These are phyloP conservation scores for Eurytoma adleriae DNA, from an alignment of 2,888 invertebrate genomes.

Conservation along the genomic window DNA sequence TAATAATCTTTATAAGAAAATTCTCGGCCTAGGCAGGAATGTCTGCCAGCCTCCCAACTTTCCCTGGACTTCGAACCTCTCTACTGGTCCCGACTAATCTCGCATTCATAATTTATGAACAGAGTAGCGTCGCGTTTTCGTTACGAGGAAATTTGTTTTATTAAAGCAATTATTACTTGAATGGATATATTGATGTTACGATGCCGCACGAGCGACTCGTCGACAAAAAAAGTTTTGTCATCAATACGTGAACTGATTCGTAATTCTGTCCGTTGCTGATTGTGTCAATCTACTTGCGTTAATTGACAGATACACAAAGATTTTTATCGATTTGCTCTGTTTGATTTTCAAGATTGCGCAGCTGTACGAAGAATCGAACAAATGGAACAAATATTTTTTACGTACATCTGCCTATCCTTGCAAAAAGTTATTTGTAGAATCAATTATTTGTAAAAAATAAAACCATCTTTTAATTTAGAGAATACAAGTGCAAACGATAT, in stretches of 20 bases:
- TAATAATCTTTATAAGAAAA: neutral
- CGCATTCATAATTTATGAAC: conserved; percentile 21
- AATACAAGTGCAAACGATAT: too few relatives aligned
- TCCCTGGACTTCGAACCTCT: neutral
- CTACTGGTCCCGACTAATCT: neutral
- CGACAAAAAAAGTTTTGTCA: conserved; percentile 3
- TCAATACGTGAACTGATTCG: conserved; percentile 13
- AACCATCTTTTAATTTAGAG: too few relatives aligned
- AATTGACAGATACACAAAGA: neutral
- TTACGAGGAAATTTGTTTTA: neutral
- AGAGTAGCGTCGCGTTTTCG: neutral
- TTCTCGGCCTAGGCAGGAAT: conserved; percentile 1
- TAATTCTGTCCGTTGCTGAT: neutral
- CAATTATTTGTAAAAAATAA: too few relatives aligned
- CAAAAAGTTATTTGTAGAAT: too few relatives aligned
- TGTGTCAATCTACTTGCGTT: conserved; percentile 1
- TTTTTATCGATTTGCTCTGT: too few relatives aligned
- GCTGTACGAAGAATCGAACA: too few relatives aligned
- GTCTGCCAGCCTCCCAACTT: neutral
- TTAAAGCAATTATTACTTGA: neutral
- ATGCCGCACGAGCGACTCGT: neutral
- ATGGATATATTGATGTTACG: neutral
- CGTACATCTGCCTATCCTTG: too few relatives aligned
- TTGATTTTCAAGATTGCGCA: too few relatives aligned
- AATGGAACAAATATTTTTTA: too few relatives aligned